A percentile compares a stretch with the other conserved stretches of the same genome.
Conservation (phyloP, 2,113 vertebrate genomes). For the Ceyx cyanopectus region DNA sequence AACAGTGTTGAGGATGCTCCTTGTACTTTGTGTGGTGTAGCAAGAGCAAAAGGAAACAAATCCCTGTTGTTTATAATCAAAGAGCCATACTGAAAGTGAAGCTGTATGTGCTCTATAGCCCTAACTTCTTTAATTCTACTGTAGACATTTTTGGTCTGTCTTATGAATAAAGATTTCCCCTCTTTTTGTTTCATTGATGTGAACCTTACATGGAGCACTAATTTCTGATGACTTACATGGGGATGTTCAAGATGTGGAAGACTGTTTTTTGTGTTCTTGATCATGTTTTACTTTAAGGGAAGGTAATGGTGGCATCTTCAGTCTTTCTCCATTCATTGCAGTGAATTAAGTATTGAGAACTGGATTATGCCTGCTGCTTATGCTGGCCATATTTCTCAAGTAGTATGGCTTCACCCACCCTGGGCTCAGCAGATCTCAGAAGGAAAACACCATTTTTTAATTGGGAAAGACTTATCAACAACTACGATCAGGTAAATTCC, state of each 20-base stretch:
- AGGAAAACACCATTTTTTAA: slow-evolving; percentile 87
- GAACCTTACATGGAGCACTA: neutral
- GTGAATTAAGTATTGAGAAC: slow-evolving; percentile 97
- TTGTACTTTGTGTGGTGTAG: neutral
- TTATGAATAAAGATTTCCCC: neutral
- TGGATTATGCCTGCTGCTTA: slow-evolving; percentile 99
- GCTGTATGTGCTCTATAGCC: neutral
- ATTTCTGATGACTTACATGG: neutral
- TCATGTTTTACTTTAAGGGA: neutral
- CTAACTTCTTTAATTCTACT: neutral
- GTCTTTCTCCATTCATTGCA: slow-evolving; percentile 55
- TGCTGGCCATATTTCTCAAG: slow-evolving; percentile 91
- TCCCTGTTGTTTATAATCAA: neutral
- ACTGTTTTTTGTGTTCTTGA: neutral
- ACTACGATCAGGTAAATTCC: slow-evolving; percentile 91
- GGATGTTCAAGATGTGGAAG: neutral
- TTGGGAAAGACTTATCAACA: slow-evolving; percentile 92
- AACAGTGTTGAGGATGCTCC: neutral
- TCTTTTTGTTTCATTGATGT: neutral
- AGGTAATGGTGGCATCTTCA: neutral
- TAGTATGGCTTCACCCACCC: slow-evolving; percentile 92
- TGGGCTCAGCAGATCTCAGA: slow-evolving; percentile 96
- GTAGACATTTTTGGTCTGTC: neutral
- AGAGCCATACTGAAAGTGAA: neutral
- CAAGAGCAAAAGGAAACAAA: neutral